Evolutionary conservation across 2,113 vertebrate species (phyloP).

Genomic region (Noturus placidus): DNA sequence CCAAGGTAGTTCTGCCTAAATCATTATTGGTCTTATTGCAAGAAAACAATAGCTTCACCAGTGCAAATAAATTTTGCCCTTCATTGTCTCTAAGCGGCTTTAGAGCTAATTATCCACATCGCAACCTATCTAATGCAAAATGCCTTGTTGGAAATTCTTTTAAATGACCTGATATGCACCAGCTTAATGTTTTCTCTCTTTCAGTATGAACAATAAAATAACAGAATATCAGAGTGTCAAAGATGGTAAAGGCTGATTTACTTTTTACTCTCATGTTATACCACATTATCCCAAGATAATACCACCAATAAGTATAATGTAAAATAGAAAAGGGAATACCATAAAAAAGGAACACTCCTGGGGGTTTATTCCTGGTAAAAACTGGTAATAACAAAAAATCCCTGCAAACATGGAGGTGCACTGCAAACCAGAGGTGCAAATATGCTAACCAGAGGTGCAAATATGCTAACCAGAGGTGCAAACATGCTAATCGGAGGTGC

Average conservation of each 20-base stretch:
- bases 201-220: neutral
- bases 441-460: too few species aligned
- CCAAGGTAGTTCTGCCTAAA: neutral
- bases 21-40: neutral
- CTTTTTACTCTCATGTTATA: neutral
- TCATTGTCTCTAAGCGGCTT: neutral
- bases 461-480: too few species aligned
- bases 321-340: neutral
- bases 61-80: neutral
- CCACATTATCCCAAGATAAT: neutral
- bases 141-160: neutral
- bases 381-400: neutral
- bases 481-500: neutral
- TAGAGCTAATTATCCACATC: neutral
- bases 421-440: too few species aligned
- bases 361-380: neutral
- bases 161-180: neutral
- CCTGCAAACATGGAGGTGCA: too few species aligned
- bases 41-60: neutral
- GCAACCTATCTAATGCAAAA: neutral
- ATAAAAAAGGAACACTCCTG: neutral
- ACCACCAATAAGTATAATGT: neutral
- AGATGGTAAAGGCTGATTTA: neutral
- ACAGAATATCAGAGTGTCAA: neutral
- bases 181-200: neutral